These are phyloP conservation scores for Drosophila murphyi DNA, from an alignment of 1,140 invertebrate species.

Conservation along the genomic window DNA sequence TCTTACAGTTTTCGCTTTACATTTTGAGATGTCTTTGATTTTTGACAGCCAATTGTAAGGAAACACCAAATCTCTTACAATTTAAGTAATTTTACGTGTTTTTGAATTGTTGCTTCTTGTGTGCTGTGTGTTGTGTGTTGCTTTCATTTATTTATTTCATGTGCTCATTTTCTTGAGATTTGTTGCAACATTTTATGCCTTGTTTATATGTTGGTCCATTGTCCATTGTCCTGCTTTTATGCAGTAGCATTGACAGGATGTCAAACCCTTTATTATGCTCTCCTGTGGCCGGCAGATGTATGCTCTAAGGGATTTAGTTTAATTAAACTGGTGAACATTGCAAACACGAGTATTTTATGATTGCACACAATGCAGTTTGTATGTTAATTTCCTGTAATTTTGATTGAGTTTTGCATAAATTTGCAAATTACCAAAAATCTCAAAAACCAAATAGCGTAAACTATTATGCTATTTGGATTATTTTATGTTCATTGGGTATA, in stretches of 20 bases:
- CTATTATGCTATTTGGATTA: not conserved
- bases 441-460: not conserved
- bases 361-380: constrained; percentile 45
- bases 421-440: constrained; percentile 24
- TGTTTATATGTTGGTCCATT: not conserved
- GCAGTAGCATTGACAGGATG: constrained; percentile 57
- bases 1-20: constrained; percentile 26
- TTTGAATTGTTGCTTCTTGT: constrained; percentile 4
- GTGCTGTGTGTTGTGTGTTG: constrained; percentile 26
- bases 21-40: constrained; percentile 44
- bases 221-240: constrained; percentile 7
- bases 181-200: constrained; percentile 42
- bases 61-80: constrained; percentile 36
- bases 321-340: constrained; percentile 60
- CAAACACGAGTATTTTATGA: constrained; percentile 20
- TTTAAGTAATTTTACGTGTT: constrained; percentile 77
- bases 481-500: too few relatives aligned
- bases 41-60: constrained; percentile 47
- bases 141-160: constrained; percentile 60
- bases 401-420: constrained; percentile 55
- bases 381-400: constrained; percentile 68
- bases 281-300: constrained; percentile 1
- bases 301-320: constrained; percentile 58
- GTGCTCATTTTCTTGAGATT: constrained; percentile 43
- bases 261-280: constrained; percentile 60